These are phyloP conservation scores for Sinocyclocheilus rhinocerous DNA, from an alignment of 2,113 vertebrate genomes.

Conservation along the genomic window DNA sequence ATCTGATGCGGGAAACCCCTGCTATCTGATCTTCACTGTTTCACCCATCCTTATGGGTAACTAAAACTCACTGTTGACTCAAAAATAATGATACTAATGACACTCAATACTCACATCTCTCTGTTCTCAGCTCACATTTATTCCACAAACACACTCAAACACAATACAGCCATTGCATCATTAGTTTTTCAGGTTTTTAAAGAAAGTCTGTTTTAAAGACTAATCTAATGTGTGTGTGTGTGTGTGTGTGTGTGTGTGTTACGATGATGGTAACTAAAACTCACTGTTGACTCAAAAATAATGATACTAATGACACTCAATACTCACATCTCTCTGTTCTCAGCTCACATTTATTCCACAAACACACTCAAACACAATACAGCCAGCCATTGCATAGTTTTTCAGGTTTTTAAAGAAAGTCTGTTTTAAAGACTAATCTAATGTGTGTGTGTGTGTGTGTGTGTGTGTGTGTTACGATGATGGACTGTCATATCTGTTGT, in stretches of 20 bases:
- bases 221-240: too few species aligned
- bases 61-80: conserved; percentile 39
- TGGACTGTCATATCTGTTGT: too few species aligned
- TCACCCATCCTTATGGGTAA: conserved; percentile 15
- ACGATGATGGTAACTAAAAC: conserved; percentile 20
- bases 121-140: conserved; percentile 18
- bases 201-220: neutral
- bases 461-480: neutral
- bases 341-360: neutral
- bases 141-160: neutral
- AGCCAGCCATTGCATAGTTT: neutral
- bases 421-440: neutral
- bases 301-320: conserved; percentile 28
- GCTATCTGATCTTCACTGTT: conserved; percentile 35
- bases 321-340: conserved; percentile 7
- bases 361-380: neutral
- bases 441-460: too few species aligned
- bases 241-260: too few species aligned
- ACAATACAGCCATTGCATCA: neutral
- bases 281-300: conserved; percentile 39
- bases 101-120: neutral
- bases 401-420: neutral
- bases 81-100: conserved; percentile 32
- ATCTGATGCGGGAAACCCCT: conserved; percentile 45
- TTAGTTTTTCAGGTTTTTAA: neutral